Percentiles rank a stretch among this genome's conserved stretches.
Evolutionary conservation across 2,888 invertebrate genomes (phyloP).

Genomic region (Margaritifera margaritifera): DNA sequence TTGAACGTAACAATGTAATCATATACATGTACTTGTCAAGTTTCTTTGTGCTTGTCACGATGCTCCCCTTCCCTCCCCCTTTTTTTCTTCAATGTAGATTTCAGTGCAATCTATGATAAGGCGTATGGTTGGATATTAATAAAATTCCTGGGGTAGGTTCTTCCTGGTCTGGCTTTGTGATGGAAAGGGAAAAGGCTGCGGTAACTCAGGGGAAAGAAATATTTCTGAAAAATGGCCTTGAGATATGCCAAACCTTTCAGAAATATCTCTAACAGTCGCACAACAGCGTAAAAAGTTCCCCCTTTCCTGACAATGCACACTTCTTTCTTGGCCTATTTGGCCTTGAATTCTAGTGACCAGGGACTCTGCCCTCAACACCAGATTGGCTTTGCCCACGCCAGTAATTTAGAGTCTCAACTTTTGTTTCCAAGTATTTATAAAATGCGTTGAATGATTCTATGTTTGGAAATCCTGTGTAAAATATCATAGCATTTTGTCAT

Average conservation of each 20-base stretch:
- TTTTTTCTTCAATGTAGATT: conserved; percentile 20
- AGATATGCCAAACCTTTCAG: conserved; percentile 19
- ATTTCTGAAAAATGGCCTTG: conserved; percentile 16
- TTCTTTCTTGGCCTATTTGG: conserved; percentile 11
- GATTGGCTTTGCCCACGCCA: conserved; percentile 14
- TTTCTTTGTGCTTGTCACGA: too few relatives aligned
- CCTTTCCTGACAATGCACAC: conserved; percentile 7
- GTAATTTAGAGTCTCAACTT: conserved; percentile 14
- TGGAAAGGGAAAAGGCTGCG: conserved; percentile 11
- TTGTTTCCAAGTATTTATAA: conserved; percentile 19
- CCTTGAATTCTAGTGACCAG: conserved; percentile 1
- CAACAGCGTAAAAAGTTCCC: conserved; percentile 25
- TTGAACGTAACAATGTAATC: too few relatives aligned
- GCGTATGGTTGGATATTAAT: conserved; percentile 18
- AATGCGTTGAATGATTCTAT: conserved; percentile 14
- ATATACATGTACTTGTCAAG: too few relatives aligned
- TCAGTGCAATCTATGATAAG: conserved; percentile 22
- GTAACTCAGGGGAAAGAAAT: conserved; percentile 16
- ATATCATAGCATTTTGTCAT: conserved; percentile 8
- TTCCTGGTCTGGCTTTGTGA: conserved; percentile 9
- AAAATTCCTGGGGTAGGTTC: conserved; percentile 15
- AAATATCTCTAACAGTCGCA: conserved; percentile 19
- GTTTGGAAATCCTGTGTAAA: conserved; percentile 15
- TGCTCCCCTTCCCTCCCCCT: too few relatives aligned
- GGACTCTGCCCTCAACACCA: neutral